Base-by-base conservation (phyloP, 1,140 invertebrate species). In the Laupala kohalensis region DNA sequence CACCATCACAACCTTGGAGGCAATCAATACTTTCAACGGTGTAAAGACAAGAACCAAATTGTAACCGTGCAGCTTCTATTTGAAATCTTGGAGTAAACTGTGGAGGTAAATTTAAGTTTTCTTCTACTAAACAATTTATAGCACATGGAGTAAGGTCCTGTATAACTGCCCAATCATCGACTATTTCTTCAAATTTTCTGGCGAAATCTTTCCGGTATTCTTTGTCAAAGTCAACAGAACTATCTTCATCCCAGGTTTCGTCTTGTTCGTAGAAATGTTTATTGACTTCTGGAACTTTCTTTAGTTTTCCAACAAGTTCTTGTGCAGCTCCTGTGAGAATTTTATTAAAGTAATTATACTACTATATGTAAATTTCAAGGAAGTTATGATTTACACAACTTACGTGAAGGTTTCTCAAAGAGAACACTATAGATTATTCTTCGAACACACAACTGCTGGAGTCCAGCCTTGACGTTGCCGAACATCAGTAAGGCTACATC, bases 401-500 rank as follows among this genome's bases (percentile, higher is more conserved):
- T 29, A 68, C 67, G n/a, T 29, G 28, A 27, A 6, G 19, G 4
- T 30, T 30, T 15, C 12, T 27, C 29, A 25, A 68, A 68, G 24
- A 68, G 29, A 4, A 68, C 6, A 5, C 29, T n/a, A 23, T 37
- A n/a, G 6, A 68, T 28, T n/a, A 68, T 68, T 27, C 24, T 26
- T 5, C 27, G 26, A 0, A 68, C 27, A 68, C 67, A 68, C 12
- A 68, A 27, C n/a, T 68, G 67, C 13, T 68, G 67, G 13, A 68
- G 27, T 15, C 67, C 67, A n/a, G 67, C 67, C 24, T 29, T 68
- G 13, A 68, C n/a, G 6, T 68, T 68, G n/a, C 67, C 67, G 29
- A 68, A 68, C 67, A 68, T 37, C 19, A 68, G 28, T n/a, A 68
- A 13, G 9, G 27, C 28, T 3, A 37, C 28, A 68, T 68, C 67